A percentile compares a stretch with the other conserved stretches of the same genome.
These are phyloP conservation scores for Nothobranchius furzeri DNA, from an alignment of 2,113 vertebrate species.

Conservation along the genomic window DNA sequence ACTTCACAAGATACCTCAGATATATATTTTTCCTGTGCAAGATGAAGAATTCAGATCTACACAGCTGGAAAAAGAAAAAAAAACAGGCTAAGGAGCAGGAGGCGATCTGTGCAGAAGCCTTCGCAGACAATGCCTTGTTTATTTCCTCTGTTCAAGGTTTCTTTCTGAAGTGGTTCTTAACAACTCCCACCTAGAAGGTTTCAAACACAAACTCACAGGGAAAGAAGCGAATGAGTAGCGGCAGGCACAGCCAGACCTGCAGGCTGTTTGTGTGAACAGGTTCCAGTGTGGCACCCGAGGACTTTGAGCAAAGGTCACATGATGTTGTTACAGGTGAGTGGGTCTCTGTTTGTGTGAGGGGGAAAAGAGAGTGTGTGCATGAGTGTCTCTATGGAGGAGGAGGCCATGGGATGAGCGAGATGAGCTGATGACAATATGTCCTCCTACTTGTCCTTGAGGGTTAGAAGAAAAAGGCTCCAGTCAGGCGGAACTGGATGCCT, in stretches of 20 bases:
- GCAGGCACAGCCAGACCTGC: constrained; percentile 59
- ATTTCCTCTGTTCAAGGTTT: constrained; percentile 61
- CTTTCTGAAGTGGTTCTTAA: constrained; percentile 66
- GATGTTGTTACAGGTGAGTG: constrained; percentile 74
- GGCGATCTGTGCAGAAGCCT: constrained; percentile 47
- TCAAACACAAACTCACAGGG: constrained; percentile 44
- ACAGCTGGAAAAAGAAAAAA: constrained; percentile 21
- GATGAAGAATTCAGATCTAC: constrained; percentile 56
- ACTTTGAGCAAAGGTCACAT: constrained; percentile 72
- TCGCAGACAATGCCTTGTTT: constrained; percentile 67
- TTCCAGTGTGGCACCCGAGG: constrained; percentile 54
- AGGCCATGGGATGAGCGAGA: constrained; percentile 48
- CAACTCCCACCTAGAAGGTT: constrained; percentile 53
- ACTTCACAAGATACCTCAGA: constrained; percentile 32
- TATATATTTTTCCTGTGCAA: neutral
- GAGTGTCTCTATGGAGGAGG: constrained; percentile 50
- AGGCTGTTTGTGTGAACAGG: constrained; percentile 68
- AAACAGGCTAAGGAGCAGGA: constrained; percentile 30
- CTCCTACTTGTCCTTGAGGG: constrained; percentile 74
- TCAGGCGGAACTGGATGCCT: constrained; percentile 76
- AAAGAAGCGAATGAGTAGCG: constrained; percentile 66
- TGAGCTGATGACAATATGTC: constrained; percentile 77
- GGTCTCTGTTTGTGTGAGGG: constrained; percentile 18
- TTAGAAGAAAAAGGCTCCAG: constrained; percentile 66
- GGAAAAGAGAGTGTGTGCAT: constrained; percentile 9